Evolutionary conservation across 2,113 vertebrate genomes (phyloP).

Genomic region (Coturnix japonica): DNA sequence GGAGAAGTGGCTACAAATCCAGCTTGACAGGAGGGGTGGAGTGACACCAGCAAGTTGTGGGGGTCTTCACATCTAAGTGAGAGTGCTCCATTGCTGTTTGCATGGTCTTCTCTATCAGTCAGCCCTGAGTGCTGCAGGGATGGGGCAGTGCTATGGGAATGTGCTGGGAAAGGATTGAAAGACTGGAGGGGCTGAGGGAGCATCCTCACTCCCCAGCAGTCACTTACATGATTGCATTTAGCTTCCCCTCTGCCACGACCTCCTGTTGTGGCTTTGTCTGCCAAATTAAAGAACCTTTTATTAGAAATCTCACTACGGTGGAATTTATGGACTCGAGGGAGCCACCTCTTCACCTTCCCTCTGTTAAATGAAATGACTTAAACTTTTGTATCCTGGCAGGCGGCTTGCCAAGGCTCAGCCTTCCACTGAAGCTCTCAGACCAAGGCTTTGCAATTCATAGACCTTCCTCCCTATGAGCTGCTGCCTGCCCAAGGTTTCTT

Average conservation of each 20-base stretch:
- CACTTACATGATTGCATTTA: not conserved
- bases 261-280: not conserved
- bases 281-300: not conserved
- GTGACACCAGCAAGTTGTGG: not conserved
- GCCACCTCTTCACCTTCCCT: not conserved
- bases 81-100: not conserved
- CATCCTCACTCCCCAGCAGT: not conserved
- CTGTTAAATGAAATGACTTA: not conserved
- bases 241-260: not conserved
- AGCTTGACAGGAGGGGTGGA: no score
- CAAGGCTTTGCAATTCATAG: not conserved
- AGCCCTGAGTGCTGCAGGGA: not conserved
- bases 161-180: not conserved
- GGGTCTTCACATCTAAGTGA: not conserved
- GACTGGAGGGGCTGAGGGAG: not conserved
- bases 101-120: not conserved
- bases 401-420: not conserved
- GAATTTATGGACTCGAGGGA: not conserved
- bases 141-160: not conserved
- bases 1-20: not conserved
- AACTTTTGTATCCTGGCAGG: not conserved
- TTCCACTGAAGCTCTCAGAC: not conserved
- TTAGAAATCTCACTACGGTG: not conserved
- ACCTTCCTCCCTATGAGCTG: not conserved
- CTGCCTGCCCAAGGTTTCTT: accelerated